Evolutionary conservation across 2,113 vertebrate genomes (phyloP), one percentile per base, ranked within the genome.

Genomic region (Sinocyclocheilus maitianheensis): DNA sequence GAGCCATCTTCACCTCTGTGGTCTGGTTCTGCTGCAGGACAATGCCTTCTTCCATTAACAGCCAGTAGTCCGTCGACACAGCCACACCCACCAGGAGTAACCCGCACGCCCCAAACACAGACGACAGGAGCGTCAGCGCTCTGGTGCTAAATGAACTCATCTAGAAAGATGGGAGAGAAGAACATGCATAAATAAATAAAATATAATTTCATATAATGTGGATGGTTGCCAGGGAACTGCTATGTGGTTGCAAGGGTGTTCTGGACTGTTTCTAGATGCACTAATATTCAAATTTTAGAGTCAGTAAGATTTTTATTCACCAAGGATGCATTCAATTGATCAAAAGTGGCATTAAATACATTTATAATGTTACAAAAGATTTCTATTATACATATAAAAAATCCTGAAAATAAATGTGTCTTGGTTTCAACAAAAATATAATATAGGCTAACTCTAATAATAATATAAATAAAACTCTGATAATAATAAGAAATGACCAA

Each of bases 11-110:
- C 84, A 97, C 95, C 93, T 97, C 96, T 0, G 92, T 96, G 92
- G 93, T 97, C 93, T 97, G 97, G 93, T 97, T 97, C 92, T 97
- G 96, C 40, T 96, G 97, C 87, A 96, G 92, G 67, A 97, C 92
- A 2, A 97, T 95, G 0, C 96, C 96, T 87, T 97, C 97, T 89
- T 97, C 97, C 96, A 97, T 96, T 91, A 97, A 94, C 60, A 97
- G 94, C 97, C 97, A 97, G 93, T 97, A 97, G 92, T 97, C 97
- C 0, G 97, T 97, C 46, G 97, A 97, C 84, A 97, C 97, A 0
- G 97, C 97, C 8, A 97, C 94, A 13, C 97, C 97, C 84, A 98
- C 96, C 43, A 97, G 89, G 43, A 97, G 93, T 89, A 98, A 86
- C 7, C 97, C 96, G 0, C 97, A 97, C 0, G 96, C 97, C 1